A percentile compares a stretch with the other conserved stretches of the same genome.
Conservation (phyloP, 2,113 vertebrate species). For the Mixornis gularis region DNA sequence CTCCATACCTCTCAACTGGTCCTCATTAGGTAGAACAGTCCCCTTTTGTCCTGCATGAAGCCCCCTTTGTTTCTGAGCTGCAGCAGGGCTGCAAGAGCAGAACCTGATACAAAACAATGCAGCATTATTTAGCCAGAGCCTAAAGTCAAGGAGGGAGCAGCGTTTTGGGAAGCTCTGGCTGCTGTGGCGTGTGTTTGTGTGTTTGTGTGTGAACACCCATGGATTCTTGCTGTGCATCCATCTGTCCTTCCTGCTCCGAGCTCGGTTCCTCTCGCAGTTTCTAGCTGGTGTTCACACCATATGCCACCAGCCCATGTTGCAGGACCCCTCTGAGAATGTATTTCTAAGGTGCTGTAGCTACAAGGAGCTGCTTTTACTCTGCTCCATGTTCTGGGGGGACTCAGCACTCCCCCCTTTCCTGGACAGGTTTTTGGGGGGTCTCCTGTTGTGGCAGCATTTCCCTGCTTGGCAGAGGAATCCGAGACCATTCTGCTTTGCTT, state of each 20-base stretch:
- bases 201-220: fast-evolving
- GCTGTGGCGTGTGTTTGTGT: not conserved
- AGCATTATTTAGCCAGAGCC: conserved; percentile 68
- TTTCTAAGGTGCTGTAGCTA: not conserved
- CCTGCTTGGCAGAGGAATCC: fast-evolving
- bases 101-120: conserved; percentile 78
- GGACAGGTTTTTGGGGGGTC: fast-evolving
- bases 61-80: conserved; percentile 73
- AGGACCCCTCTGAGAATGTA: not conserved
- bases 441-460: not conserved
- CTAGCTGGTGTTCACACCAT: not conserved
- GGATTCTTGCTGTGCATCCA: not conserved
- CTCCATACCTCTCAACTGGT: conserved; percentile 83
- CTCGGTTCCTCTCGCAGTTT: not conserved
- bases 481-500: not conserved
- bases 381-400: not conserved
- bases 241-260: not conserved
- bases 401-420: fast-evolving
- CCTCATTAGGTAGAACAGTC: conserved; percentile 81
- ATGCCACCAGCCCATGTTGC: not conserved
- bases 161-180: not conserved
- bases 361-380: not conserved
- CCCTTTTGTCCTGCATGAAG: conserved; percentile 78
- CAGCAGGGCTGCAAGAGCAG: conserved; percentile 66
- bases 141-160: conserved; percentile 21